Evolutionary conservation across 1,140 invertebrate genomes (phyloP).

Genomic region (Philaenus spumarius): DNA sequence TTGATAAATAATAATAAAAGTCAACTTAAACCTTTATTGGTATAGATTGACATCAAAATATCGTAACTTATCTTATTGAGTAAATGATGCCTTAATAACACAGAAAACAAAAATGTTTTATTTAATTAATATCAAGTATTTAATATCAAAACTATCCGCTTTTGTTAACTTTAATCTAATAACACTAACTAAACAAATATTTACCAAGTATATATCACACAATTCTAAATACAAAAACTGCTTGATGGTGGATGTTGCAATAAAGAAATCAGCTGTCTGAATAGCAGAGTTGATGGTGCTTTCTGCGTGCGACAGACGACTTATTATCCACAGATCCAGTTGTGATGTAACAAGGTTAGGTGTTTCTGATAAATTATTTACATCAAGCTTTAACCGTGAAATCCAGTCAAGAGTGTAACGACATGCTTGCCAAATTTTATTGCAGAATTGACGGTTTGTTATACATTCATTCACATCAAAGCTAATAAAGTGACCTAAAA

Average conservation of each 20-base stretch:
- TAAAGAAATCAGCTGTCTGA: conserved; percentile 66
- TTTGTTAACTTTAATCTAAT: too few relatives aligned
- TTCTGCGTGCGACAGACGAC: conserved; percentile 66
- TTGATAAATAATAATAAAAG: too few relatives aligned
- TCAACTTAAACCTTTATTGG: too few relatives aligned
- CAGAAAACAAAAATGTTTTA: too few relatives aligned
- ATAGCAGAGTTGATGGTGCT: conserved; percentile 58
- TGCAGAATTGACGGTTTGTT: conserved; percentile 85
- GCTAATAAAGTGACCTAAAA: conserved; percentile 65
- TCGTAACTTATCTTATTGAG: too few relatives aligned
- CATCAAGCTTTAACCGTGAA: conserved; percentile 11
- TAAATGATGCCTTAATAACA: too few relatives aligned
- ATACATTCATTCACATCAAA: conserved; percentile 81
- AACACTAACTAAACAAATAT: conserved; percentile 35
- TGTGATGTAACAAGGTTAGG: conserved; percentile 26
- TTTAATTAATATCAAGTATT: too few relatives aligned
- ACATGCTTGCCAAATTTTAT: conserved; percentile 97
- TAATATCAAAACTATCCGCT: too few relatives aligned
- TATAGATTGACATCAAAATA: too few relatives aligned
- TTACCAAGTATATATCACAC: conserved; percentile 92
- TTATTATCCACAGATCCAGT: conserved; percentile 87
- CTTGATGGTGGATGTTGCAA: conserved; percentile 68
- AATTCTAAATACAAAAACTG: conserved; percentile 87
- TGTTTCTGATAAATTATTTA: too few relatives aligned
- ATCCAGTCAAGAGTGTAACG: conserved; percentile 54